A percentile compares a stretch with the other conserved stretches of the same genome.
These are phyloP conservation scores for Tenualosa thibaudeaui DNA, from an alignment of 2,797 vertebrate species.

Conservation along the genomic window DNA sequence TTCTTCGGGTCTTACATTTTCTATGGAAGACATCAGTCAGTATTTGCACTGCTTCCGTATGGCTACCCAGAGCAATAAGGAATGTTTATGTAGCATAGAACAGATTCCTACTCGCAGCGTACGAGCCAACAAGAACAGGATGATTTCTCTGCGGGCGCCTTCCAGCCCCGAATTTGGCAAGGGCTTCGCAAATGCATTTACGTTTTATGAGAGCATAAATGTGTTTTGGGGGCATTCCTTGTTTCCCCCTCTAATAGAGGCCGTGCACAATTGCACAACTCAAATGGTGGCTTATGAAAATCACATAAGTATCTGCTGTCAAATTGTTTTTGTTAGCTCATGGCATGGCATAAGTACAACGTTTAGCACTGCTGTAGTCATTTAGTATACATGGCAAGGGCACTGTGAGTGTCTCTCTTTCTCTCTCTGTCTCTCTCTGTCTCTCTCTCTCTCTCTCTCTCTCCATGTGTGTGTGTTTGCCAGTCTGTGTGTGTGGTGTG, in stretches of 20 bases:
- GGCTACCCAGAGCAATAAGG: background rate
- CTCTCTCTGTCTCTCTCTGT: background rate
- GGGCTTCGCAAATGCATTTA: background rate
- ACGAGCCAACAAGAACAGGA: background rate
- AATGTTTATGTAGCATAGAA: background rate
- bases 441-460: too few relatives aligned
- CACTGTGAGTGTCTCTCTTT: background rate
- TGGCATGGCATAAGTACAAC: background rate
- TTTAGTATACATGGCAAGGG: background rate
- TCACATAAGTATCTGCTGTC: background rate
- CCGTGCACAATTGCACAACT: background rate
- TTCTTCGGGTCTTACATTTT: background rate
- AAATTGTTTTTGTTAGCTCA: background rate
- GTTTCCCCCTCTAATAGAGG: slow-evolving; percentile 1
- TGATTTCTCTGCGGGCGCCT: background rate
- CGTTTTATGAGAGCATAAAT: slow-evolving; percentile 9
- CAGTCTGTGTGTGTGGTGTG: background rate
- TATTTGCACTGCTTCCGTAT: background rate
- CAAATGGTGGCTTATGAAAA: background rate
- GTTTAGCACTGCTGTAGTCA: background rate
- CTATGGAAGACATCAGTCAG: background rate
- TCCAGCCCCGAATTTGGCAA: background rate
- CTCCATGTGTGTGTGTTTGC: background rate
- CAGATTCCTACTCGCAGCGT: background rate
- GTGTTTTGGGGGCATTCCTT: slow-evolving; percentile 10